Evolutionary conservation across 92 coral and sea anemone species (phyloP).

Genomic region (Virgularia gustaviana): DNA sequence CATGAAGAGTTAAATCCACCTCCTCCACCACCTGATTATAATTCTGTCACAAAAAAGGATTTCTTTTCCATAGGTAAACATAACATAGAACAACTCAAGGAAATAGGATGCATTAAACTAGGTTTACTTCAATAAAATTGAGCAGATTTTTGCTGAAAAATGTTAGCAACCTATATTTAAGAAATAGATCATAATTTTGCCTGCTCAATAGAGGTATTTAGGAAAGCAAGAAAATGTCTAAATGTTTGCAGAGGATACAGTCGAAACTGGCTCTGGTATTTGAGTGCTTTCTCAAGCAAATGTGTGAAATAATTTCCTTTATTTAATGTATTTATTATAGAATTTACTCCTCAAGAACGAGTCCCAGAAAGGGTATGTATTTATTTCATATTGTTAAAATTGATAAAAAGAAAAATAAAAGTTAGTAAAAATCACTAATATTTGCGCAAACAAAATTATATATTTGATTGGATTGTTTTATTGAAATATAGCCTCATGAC

Average conservation of each 20-base stretch:
- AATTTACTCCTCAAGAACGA: slow-evolving; percentile 26
- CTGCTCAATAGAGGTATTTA: too few relatives aligned
- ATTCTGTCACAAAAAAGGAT: slow-evolving; percentile 81
- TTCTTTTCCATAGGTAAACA: slow-evolving; percentile 72
- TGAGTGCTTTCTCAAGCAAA: too few relatives aligned
- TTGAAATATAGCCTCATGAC: slow-evolving; percentile 39
- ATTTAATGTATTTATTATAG: neutral
- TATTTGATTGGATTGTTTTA: neutral
- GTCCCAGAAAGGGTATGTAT: slow-evolving; percentile 18
- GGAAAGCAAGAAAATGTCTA: too few relatives aligned
- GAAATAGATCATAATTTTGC: too few relatives aligned
- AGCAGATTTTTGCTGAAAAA: too few relatives aligned
- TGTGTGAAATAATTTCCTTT: neutral
- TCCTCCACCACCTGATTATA: slow-evolving; percentile 80
- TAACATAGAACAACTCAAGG: too few relatives aligned
- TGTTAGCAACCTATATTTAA: too few relatives aligned
- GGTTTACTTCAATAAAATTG: too few relatives aligned
- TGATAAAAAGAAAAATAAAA: neutral
- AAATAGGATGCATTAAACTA: too few relatives aligned
- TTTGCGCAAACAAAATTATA: neutral
- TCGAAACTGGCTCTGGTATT: too few relatives aligned
- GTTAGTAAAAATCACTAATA: neutral
- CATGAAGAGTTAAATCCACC: slow-evolving; percentile 81
- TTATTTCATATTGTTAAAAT: neutral
- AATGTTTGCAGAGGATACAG: too few relatives aligned